Evolutionary conservation across 2,113 vertebrate species (phyloP).

Genomic region (Onychostoma macrolepis): DNA sequence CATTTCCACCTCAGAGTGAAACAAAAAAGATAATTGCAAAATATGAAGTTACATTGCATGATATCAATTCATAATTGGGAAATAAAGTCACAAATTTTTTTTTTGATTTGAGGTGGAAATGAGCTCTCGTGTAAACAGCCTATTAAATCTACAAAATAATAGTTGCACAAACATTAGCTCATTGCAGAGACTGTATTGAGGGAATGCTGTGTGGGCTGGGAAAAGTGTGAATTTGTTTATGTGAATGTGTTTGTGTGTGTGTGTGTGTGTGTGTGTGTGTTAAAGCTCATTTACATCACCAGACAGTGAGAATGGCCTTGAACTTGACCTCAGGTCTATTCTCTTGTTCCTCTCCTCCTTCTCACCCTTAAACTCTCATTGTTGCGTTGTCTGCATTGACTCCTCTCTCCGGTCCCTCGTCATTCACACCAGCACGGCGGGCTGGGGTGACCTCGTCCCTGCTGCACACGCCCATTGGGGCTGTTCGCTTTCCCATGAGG

Average conservation of each 20-base stretch:
- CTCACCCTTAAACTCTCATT: constrained; percentile 65
- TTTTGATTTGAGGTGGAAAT: not conserved
- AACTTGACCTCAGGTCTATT: constrained; percentile 79
- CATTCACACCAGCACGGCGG: constrained; percentile 58
- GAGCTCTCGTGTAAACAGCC: constrained; percentile 4
- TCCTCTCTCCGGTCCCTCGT: constrained; percentile 63
- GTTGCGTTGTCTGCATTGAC: constrained; percentile 78
- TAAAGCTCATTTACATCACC: constrained; percentile 62
- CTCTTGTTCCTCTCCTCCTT: constrained; percentile 67
- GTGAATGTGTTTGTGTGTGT: constrained; percentile 52
- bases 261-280: constrained; percentile 55
- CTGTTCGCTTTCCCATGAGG: constrained; percentile 76
- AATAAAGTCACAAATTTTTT: not conserved
- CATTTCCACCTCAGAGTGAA: not conserved
- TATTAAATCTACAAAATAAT: constrained; percentile 2
- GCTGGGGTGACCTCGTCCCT: constrained; percentile 65
- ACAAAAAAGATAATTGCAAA: not conserved
- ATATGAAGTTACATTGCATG: not conserved
- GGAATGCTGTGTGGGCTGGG: constrained; percentile 38
- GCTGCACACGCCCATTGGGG: constrained; percentile 67
- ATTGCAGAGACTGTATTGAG: constrained; percentile 9
- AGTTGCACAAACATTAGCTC: not conserved
- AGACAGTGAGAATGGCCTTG: constrained; percentile 77
- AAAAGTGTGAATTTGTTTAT: constrained; percentile 53
- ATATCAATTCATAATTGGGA: not conserved